Percentiles rank a stretch among this genome's conserved stretches.
These are phyloP conservation scores for Microctenopoma stevenorrisi DNA, from an alignment of 2,797 vertebrate species.

Conservation along the genomic window DNA sequence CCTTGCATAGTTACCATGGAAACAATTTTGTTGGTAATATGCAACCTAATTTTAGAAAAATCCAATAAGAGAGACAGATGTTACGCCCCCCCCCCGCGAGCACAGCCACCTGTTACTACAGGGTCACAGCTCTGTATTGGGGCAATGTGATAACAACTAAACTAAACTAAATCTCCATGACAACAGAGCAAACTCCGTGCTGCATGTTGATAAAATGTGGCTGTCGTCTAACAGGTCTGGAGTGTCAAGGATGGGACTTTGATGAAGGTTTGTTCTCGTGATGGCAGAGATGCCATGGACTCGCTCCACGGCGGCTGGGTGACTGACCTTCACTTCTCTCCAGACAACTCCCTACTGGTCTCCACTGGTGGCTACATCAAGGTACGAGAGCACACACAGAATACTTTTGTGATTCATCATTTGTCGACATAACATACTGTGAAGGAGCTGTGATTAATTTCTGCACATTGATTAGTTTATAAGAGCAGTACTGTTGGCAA, in stretches of 20 bases:
- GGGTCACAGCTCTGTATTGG: neutral
- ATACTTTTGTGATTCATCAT: no score
- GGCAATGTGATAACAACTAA: neutral
- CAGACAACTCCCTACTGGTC: conserved; percentile 88
- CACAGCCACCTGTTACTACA: neutral
- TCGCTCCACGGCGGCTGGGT: conserved; percentile 94
- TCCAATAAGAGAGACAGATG: neutral
- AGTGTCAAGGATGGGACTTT: conserved; percentile 81
- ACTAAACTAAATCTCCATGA: neutral
- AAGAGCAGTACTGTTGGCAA: neutral
- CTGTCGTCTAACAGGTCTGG: conserved; percentile 87
- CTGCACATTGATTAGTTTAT: no score
- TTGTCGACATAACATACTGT: no score
- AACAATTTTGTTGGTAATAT: neutral
- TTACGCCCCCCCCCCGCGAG: neutral
- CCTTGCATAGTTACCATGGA: neutral
- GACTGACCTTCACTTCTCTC: conserved; percentile 93
- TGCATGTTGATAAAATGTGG: neutral
- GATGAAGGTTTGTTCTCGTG: conserved; percentile 87
- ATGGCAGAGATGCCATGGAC: conserved; percentile 86
- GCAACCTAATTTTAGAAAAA: neutral
- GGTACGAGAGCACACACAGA: conserved; percentile 72
- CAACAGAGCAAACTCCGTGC: neutral
- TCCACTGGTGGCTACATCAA: conserved; percentile 94
- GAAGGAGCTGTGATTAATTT: no score